Base-by-base conservation (phyloP, 2,113 vertebrate species). In the Miniopterus natalensis region DNA sequence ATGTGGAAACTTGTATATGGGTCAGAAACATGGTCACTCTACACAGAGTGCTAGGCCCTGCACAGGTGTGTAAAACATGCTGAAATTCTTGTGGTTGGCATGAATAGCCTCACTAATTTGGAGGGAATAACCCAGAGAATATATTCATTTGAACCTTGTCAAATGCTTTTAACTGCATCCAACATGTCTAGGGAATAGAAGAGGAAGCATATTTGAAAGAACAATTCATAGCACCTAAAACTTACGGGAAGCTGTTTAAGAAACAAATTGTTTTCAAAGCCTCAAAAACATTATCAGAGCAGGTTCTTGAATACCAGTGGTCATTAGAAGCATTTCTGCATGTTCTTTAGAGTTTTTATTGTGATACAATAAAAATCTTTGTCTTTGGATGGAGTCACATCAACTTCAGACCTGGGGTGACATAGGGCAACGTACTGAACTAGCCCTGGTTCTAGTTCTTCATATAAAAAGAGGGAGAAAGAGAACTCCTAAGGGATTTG, bases 21-120 rank as follows among this genome's bases (percentile, higher is more conserved):
- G 0, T 51, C 40, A 66, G 53, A 90, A 78, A 9, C 17, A 51
- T 4, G 59, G 27, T 74, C 89, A 40, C 20, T 73, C 36, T 89
- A 49, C 14, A 65, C 1, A 27, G 68, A 74, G 80, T 27, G 51
- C 40, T 63, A 75, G 31, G 7, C 77, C 23, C 12, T 85, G 23
- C 74, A 80, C 40, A 79, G 61, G 49, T 31, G 29, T 20, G 1
- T 47, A 89, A 92, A 89, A 23, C 45, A 74, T 29, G 15, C 40
- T 77, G 21, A 74, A 96, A 93, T 59, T 53, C 63, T 88, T 77
- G 36, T 95, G 77, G 49, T 45, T 87, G 29, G 53, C 59, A 40
- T 23, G 20, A 91, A 79, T 18, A 84, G 20, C 2, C 6, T 91
- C 57, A 93, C 25, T 87, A 61, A 84, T 87, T 51, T 71, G 21